Percentiles rank a stretch among this genome's conserved stretches.
phyloP scores from a whole-genome alignment of 2,888 invertebrate genomes.

The Volucella zonaria region DNA sequence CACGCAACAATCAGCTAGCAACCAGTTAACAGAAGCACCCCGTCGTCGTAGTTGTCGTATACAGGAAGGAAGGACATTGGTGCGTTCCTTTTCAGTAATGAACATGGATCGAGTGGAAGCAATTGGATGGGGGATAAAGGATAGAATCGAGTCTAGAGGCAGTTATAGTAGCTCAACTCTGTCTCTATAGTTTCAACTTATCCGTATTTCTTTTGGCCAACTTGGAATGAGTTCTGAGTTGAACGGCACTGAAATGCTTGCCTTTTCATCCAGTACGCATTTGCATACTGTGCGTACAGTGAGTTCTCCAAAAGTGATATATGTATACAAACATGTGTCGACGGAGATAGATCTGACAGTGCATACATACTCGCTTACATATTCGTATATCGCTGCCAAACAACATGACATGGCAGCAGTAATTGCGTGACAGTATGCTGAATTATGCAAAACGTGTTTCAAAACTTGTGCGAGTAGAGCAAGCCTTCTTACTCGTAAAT shows the following conservation, averaged over 20 bases:
- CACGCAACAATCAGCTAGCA: conserved; percentile 40
- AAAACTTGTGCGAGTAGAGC: conserved; percentile 62
- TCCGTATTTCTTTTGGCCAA: conserved; percentile 49
- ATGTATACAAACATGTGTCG: conserved; percentile 68
- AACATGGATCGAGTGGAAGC: too few relatives aligned
- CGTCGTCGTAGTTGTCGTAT: background rate
- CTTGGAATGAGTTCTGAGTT: conserved; percentile 23
- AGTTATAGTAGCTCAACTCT: conserved; percentile 21
- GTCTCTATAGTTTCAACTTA: conserved; percentile 59
- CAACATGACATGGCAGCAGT: conserved; percentile 73
- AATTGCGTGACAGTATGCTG: conserved; percentile 74
- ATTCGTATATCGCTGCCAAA: conserved; percentile 52
- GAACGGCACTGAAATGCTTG: conserved; percentile 7
- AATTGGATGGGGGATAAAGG: background rate
- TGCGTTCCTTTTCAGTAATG: conserved; percentile 43
- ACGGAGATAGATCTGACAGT: conserved; percentile 64
- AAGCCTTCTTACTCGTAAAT: conserved; percentile 57
- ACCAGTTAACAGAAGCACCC: background rate
- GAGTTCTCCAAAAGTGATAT: conserved; percentile 42
- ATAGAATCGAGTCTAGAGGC: background rate
- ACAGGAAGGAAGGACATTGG: conserved; percentile 64
- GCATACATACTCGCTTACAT: conserved; percentile 45
- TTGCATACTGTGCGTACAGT: conserved; percentile 67
- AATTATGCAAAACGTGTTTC: conserved; percentile 75
- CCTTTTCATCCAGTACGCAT: conserved; percentile 66